Conservation (phyloP, 2,888 invertebrate genomes). For the Osmoderma eremita region DNA sequence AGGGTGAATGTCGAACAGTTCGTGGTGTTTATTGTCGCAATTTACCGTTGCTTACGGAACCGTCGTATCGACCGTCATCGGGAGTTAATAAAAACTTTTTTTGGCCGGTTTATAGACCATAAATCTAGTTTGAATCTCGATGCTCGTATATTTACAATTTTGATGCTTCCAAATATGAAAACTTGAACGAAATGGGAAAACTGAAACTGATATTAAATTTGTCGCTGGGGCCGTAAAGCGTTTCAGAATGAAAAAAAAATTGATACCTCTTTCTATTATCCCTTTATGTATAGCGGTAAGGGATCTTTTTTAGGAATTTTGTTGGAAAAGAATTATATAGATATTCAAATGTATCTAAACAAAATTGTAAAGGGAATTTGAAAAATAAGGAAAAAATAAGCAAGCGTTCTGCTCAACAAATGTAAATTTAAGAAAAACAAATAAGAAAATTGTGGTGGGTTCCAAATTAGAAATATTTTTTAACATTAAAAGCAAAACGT, state of each 20-base stretch:
- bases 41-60: neutral
- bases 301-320: too few species aligned
- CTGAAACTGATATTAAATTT: slow-evolving; percentile 19
- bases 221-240: neutral
- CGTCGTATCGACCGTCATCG: slow-evolving; percentile 1
- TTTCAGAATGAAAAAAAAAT: neutral
- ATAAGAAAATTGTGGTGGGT: too few species aligned
- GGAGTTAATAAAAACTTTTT: slow-evolving; percentile 19
- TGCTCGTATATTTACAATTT: slow-evolving; percentile 25
- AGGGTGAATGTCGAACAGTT: neutral
- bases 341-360: too few species aligned
- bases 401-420: too few species aligned
- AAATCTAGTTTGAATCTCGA: slow-evolving; percentile 31
- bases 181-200: slow-evolving; percentile 15
- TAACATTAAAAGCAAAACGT: too few species aligned
- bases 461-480: too few species aligned
- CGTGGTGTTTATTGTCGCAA: neutral
- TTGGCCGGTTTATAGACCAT: slow-evolving; percentile 20
- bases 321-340: too few species aligned
- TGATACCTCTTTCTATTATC: neutral
- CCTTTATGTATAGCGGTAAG: neutral
- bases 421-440: too few species aligned
- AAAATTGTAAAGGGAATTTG: too few species aligned
- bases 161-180: slow-evolving; percentile 11
- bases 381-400: too few species aligned